Evolutionary conservation across 2,797 vertebrate genomes (phyloP), one percentile per base, ranked within the genome.

Genomic region (Ceryle rudis): DNA sequence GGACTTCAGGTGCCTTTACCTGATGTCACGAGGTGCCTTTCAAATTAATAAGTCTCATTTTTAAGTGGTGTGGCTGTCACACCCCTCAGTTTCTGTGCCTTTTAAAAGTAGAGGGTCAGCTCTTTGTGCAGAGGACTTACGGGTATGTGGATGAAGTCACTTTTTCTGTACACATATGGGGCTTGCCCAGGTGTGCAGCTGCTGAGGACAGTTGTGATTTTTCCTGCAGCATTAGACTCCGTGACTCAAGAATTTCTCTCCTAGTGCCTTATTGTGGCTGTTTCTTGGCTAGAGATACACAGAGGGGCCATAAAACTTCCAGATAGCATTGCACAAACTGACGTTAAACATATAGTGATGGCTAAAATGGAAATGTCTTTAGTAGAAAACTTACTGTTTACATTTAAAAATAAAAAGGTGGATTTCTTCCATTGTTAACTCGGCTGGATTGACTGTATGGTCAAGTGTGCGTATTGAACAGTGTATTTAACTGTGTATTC

Each of bases 301-400:
- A 8, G 51, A 83, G 29, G 37, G 81, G 52, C 60, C 33, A 7
- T n/a, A 19, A 85, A 82, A 46, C 47, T 79, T 72, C 5, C 16
- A 74, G 42, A 46, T 18, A 31, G 31, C 41, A 20, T 86, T 92
- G 52, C 44, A 46, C 52, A 37, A 22, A 22, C 0, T 82, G 19
- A 69, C 28, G 9, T 52, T 88, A 71, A 88, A 67, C 14, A 4
- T 29, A 17, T 10, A 84, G 61, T 61, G 67, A 44, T 60, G 26
- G 44, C 64, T 55, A 49, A 84, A 83, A 75, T 44, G 2, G 29
- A 89, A 78, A 29, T 25, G 12, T 58, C 46, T 83, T 78, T 71
- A 47, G 39, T 46, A 64, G 41, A 73, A 89, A 82, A 18, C 13
- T 60, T 70, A 23, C 57, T 83, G 84, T 95, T 96, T 89, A 89